phyloP scores from a whole-genome alignment of 2,797 vertebrate genomes.

The Tangara arthus region DNA sequence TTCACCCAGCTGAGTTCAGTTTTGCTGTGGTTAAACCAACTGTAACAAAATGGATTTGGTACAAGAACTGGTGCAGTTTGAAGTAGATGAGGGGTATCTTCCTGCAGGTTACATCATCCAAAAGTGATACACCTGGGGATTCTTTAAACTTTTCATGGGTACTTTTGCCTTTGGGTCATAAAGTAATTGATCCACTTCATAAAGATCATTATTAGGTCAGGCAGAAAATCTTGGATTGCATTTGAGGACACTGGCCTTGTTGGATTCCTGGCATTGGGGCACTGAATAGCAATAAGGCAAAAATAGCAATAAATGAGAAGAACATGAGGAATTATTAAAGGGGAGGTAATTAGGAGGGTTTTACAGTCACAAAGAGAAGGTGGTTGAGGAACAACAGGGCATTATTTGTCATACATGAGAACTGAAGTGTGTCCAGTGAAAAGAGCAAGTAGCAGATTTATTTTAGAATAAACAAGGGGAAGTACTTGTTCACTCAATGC shows the following conservation, averaged over 20 bases:
- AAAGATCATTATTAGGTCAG: not conserved
- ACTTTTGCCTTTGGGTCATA: not conserved
- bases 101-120: not conserved
- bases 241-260: not conserved
- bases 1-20: not conserved
- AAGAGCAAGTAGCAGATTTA: slow-evolving; percentile 13
- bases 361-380: not conserved
- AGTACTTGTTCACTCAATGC: slow-evolving; percentile 40
- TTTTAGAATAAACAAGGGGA: slow-evolving; percentile 52
- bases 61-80: not conserved
- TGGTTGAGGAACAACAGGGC: not conserved
- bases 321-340: not conserved
- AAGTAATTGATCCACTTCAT: not conserved
- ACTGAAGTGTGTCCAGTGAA: not conserved
- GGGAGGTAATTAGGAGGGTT: not conserved
- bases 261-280: not conserved
- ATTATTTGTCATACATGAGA: not conserved
- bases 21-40: not conserved
- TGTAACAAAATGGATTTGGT: not conserved
- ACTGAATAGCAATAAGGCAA: not conserved
- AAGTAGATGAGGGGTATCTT: not conserved
- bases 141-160: not conserved
- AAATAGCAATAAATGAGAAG: not conserved
- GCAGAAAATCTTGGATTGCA: not conserved
- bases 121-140: not conserved